Evolutionary conservation across 2,113 vertebrate genomes (phyloP), one percentile per base, ranked within the genome.

Genomic region (Hystrix cristata): DNA sequence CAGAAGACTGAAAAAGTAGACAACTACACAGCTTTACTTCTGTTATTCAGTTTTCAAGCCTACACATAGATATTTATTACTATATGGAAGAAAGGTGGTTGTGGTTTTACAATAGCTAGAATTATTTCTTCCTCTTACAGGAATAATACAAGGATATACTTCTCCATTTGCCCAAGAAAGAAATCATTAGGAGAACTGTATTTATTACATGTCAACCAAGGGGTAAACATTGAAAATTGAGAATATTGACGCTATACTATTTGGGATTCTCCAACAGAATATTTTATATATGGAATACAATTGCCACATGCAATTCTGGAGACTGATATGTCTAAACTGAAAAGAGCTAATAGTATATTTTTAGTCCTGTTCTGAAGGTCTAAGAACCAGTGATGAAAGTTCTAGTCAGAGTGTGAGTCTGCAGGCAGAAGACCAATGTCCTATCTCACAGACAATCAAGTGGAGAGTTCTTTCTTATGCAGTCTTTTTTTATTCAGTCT

Each of bases 381-480:
- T 23, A 79, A 62, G 34, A 46, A 62, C 10, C 62, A 72, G 71
- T 21, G 15, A 1, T 62, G 3, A 27, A 71, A 80, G 38, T 80
- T 71, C 10, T 13, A 86, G 53, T 57, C 31, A 65, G 15, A 69
- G 31, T 62, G 19, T 38, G 13, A 74, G 60, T 64, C n/a, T 34
- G 15, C 91, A 94, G 72, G 43, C 59, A 91, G 27, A 89, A 94
- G 71, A 82, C 14, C 59, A 62, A 93, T 79, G 27, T 82, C 10
- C 34, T 86, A 60, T 29, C 48, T 69, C 82, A 69, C 88, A 82
- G 46, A 94, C 14, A 90, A 43, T 51, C 29, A 86, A 46, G 5
- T 31, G 91, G 59, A 87, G 71, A 25, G 79, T 65, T 94, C 38
- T 69, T 92, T 87, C 51, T 85, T 74, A 95, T 25, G 84, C 57